Percentiles rank a stretch among this genome's conserved stretches.
phyloP scores from a whole-genome alignment of 2,888 invertebrate genomes.

The Noctua fimbriata region DNA sequence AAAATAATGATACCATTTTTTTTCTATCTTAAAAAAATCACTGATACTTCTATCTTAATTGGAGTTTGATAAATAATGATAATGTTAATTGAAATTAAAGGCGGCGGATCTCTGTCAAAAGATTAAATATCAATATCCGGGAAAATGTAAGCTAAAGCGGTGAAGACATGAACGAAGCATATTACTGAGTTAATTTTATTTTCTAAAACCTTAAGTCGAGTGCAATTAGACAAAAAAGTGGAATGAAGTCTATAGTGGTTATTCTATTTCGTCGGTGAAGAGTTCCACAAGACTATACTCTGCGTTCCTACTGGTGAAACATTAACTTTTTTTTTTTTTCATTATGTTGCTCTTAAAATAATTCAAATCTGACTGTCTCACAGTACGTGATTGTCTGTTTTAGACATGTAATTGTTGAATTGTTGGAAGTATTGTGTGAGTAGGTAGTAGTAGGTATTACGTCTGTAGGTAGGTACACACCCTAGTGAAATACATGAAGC shows the following conservation, averaged over 20 bases:
- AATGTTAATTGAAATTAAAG: slow-evolving; percentile 15
- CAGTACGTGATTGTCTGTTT: not conserved
- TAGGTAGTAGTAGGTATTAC: not conserved
- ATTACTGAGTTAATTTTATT: not conserved
- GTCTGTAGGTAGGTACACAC: not conserved
- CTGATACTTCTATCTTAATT: slow-evolving; percentile 42
- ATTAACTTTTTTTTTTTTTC: too few relatives aligned
- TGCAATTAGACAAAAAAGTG: not conserved
- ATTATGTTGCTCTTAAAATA: too few relatives aligned
- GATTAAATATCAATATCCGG: slow-evolving; percentile 10
- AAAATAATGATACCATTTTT: slow-evolving; percentile 28
- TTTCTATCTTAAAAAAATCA: slow-evolving; percentile 39
- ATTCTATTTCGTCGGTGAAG: not conserved
- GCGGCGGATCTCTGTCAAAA: slow-evolving; percentile 38
- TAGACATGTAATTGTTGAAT: not conserved
- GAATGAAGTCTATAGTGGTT: not conserved
- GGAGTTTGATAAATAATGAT: slow-evolving; percentile 49
- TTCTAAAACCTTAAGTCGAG: not conserved
- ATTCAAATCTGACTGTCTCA: not conserved
- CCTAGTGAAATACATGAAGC: slow-evolving; percentile 8
- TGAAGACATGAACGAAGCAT: slow-evolving; percentile 5
- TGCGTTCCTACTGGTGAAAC: not conserved
- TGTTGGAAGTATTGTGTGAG: not conserved
- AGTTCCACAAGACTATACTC: not conserved
- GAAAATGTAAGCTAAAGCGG: slow-evolving; percentile 9